Evolutionary conservation across 2,888 invertebrate species (phyloP), one percentile per base, ranked within the genome.

Genomic region (Allygus modestus): DNA sequence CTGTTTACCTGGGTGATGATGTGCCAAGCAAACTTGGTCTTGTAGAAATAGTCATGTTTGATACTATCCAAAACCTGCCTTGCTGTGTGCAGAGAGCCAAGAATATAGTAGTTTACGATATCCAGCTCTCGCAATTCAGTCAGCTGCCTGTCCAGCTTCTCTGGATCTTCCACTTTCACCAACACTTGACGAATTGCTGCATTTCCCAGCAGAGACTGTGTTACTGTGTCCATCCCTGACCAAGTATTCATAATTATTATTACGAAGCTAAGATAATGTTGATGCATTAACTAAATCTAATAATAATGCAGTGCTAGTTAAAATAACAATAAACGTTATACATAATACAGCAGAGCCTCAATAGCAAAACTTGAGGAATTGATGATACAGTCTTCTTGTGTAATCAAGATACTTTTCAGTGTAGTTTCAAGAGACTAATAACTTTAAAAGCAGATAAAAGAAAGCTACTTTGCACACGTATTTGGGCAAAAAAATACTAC

Each of bases 41-140:
- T 58, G 58, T 58, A n/a, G 23, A 7, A 58, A 20, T 58, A 58
- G 58, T 58, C 58, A 58, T 58, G 58, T 23, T 20, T 58, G 58
- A 58, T 23, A 58, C 58, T 58, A 23, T 58, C 58, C 12, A 58
- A 23, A 4, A 58, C 58, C 23, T 58, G 85, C 65, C 87, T 88
- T 0, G 85, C 85, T 82, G 95, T 96, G 75, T 92, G 91, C 75
- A 95, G 90, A 88, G 93, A 94, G 2, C 96, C 97, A 79, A 98
- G 91, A 12, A 98, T 92, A 90, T 98, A 98, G 89, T 95, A 97
- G 89, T 98, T 97, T 31, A 97, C 96, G 58, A 98, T 96, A 88
- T 97, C 97, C 88, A 97, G 90, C 88, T 96, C 95, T 33, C 96
- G 92, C 83, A 96, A 91, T 89, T 94, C 93, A 85, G 93, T 92